These are phyloP conservation scores for Homalodisca vitripennis DNA, from an alignment of 1,140 invertebrate species.

Conservation along the genomic window DNA sequence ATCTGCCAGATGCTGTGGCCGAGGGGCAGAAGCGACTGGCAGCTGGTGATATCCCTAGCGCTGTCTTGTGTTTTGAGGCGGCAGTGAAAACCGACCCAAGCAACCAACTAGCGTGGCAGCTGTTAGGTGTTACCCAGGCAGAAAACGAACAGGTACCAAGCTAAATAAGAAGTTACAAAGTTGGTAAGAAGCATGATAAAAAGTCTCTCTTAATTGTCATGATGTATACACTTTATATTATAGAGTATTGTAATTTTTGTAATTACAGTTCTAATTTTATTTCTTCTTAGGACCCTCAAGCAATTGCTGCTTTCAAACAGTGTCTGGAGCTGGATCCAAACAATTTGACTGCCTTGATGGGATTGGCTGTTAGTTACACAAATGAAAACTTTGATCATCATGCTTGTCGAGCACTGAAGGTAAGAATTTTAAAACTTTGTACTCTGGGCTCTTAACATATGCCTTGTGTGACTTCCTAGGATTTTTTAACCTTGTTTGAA, in stretches of 20 bases:
- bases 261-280: not conserved
- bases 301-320: constrained; percentile 85
- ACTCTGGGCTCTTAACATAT: no score
- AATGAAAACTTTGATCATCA: constrained; percentile 87
- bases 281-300: constrained; percentile 73
- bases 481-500: not conserved
- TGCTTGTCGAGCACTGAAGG: constrained; percentile 66
- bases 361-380: constrained; percentile 90
- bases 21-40: constrained; percentile 81
- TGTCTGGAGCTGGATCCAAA: constrained; percentile 79
- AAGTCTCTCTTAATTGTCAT: not conserved
- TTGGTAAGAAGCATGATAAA: not conserved
- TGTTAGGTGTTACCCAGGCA: constrained; percentile 86
- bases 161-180: not conserved
- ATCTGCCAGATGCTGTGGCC: constrained; percentile 78
- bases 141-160: constrained; percentile 76
- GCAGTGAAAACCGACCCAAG: constrained; percentile 83
- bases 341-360: constrained; percentile 83
- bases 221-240: not conserved
- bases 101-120: constrained; percentile 78
- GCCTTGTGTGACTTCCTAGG: no score
- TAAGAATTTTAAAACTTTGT: constrained; percentile 25
- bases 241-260: not conserved
- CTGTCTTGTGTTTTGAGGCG: constrained; percentile 95
- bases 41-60: constrained; percentile 89